Evolutionary conservation across 2,113 vertebrate species (phyloP), one percentile per base, ranked within the genome.

Genomic region (Chionis minor): DNA sequence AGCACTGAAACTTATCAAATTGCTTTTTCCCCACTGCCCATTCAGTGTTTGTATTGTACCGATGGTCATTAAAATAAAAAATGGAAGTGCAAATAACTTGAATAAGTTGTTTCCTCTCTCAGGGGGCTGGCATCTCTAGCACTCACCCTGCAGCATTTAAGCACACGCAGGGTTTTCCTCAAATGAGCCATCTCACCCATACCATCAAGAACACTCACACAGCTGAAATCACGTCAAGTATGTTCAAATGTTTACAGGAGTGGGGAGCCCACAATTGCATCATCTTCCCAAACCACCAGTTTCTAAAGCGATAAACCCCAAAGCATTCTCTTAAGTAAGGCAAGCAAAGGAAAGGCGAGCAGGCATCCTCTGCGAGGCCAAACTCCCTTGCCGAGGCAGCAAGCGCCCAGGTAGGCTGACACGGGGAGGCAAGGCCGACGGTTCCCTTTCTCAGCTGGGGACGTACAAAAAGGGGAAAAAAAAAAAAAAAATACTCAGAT

Each of bases 161-260:
- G 66, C 32, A 30, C 40, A 2, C 1, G 0, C 51, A 24, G 33
- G 14, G 35, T 44, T 67, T 67, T 56, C n/a, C 74, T 49, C 62
- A 58, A 20, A 28, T 2, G 35, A 74, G 49, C 33, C 2, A 1
- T 28, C 61, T 65, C 45, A 8, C 22, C 30, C 26, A 12, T 2
- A n/a, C 23, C 44, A 21, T 28, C 3, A 45, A 33, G 33, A 72
- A 55, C 32, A 21, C 19, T 54, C 30, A 24, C 12, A 12, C 42
- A 44, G 65, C 15, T 3, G 0, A 35, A 71, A 72, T 67, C 79
- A 40, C 12, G 5, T 3, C 0, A 3, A 71, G 58, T 22, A 17
- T 3, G 8, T 9, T 49, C 55, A 49, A 59, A 55, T 7, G 11
- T 62, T 62, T 35, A 56, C 58, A 56, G 47, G 52, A 35, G 0